Percentiles rank a stretch among this genome's conserved stretches.
Evolutionary conservation across 2,888 invertebrate species (phyloP).

Genomic region (Timandra comae): DNA sequence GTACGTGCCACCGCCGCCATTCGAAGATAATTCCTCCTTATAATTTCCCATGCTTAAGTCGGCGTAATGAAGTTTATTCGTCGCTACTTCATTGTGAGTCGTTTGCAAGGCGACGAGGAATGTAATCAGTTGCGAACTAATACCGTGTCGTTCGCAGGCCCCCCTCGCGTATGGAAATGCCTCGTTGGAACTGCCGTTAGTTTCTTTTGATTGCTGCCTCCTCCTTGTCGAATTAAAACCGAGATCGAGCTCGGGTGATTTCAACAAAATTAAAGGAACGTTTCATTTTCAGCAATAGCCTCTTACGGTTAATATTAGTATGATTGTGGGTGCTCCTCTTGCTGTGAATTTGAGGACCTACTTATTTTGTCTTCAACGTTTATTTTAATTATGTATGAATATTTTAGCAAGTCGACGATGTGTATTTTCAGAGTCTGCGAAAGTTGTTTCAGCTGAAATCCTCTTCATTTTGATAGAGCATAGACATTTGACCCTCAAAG

Average conservation of each 20-base stretch:
- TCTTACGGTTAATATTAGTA: slow-evolving; percentile 64
- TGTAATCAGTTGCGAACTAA: slow-evolving; percentile 76
- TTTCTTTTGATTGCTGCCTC: slow-evolving; percentile 73
- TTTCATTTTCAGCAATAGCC: slow-evolving; percentile 62
- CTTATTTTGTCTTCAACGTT: slow-evolving; percentile 49
- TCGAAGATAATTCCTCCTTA: slow-evolving; percentile 72
- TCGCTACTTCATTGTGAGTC: slow-evolving; percentile 71
- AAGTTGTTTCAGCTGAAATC: slow-evolving; percentile 5
- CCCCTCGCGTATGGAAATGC: slow-evolving; percentile 72
- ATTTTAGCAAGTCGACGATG: slow-evolving; percentile 33
- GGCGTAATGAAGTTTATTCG: slow-evolving; percentile 74
- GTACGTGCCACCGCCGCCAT: slow-evolving; percentile 58
- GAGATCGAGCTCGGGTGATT: slow-evolving; percentile 62
- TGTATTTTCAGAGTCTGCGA: slow-evolving; percentile 5
- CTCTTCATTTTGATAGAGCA: slow-evolving; percentile 5
- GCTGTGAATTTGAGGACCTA: slow-evolving; percentile 40
- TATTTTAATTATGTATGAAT: slow-evolving; percentile 52
- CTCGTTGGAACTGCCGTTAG: slow-evolving; percentile 67
- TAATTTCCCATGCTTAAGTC: slow-evolving; percentile 74
- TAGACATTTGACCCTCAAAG: slow-evolving; percentile 32
- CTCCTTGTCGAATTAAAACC: slow-evolving; percentile 70
- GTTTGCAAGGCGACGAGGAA: slow-evolving; percentile 65
- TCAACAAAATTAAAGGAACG: slow-evolving; percentile 67
- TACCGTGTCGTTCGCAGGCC: slow-evolving; percentile 64
- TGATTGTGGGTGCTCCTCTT: slow-evolving; percentile 51